A percentile compares a stretch with the other conserved stretches of the same genome.
Evolutionary conservation across 2,888 invertebrate species (phyloP).

Genomic region (Drosophila rubida): DNA sequence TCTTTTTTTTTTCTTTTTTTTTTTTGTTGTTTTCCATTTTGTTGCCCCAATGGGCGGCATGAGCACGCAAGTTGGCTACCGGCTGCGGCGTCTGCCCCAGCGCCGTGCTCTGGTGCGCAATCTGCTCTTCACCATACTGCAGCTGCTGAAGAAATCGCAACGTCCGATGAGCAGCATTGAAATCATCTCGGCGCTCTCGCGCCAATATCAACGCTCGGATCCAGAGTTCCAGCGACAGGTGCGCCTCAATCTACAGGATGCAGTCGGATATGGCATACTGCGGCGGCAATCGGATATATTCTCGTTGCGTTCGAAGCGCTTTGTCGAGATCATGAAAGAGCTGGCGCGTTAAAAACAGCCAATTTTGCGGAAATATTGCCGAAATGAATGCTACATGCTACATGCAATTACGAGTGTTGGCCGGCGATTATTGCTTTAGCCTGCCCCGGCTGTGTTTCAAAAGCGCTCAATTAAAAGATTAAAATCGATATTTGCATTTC

Average conservation of each 20-base stretch:
- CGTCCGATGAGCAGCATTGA: slow-evolving; percentile 51
- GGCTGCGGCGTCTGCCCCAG: slow-evolving; percentile 23
- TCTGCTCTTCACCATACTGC: slow-evolving; percentile 42
- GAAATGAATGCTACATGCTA: not conserved
- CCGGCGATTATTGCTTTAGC: not conserved
- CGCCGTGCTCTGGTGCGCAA: slow-evolving; percentile 35
- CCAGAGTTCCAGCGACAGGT: slow-evolving; percentile 61
- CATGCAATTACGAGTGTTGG: not conserved
- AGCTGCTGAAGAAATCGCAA: slow-evolving; percentile 28
- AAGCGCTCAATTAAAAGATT: slow-evolving; percentile 8
- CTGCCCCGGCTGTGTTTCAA: too few species aligned
- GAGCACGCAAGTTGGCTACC: slow-evolving; percentile 33
- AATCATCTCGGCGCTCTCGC: slow-evolving; percentile 28
- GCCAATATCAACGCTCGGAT: slow-evolving; percentile 44
- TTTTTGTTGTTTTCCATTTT: not conserved
- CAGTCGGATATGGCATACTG: slow-evolving; percentile 57
- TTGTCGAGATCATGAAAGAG: slow-evolving; percentile 32
- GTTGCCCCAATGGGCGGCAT: slow-evolving; percentile 6
- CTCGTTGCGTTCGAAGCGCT: slow-evolving; percentile 38
- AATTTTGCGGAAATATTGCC: not conserved
- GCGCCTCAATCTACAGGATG: slow-evolving; percentile 47
- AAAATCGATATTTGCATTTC: slow-evolving; percentile 12
- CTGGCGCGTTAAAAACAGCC: slow-evolving; percentile 1
- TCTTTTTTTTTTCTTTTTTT: not conserved
- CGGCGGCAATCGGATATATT: slow-evolving; percentile 35